Conservation (phyloP, 2,888 invertebrate species). For the Dinocampus coccinellae region DNA sequence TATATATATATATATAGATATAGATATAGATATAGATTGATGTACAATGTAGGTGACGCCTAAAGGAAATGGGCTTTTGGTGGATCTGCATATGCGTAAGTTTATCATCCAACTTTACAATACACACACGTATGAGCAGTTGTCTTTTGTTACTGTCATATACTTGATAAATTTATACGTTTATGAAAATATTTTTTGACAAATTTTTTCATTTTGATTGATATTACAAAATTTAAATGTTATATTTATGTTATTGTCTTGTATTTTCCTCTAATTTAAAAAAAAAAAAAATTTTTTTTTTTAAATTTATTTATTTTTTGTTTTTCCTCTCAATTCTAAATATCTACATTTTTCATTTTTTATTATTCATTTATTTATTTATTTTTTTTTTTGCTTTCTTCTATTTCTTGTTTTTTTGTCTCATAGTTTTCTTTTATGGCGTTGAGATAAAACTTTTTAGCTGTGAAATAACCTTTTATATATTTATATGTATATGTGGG, state of each 20-base stretch:
- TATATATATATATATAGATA: not conserved
- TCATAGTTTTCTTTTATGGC: too few relatives aligned
- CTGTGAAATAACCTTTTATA: too few relatives aligned
- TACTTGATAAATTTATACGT: not conserved
- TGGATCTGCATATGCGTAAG: slow-evolving; percentile 1
- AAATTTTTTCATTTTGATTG: too few relatives aligned
- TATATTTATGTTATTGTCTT: too few relatives aligned
- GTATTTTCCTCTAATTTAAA: too few relatives aligned
- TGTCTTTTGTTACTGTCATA: not conserved
- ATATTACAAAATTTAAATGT: too few relatives aligned
- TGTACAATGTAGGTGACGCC: not conserved
- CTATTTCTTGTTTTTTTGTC: not conserved
- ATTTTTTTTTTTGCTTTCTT: too few relatives aligned
- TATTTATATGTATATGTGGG: not conserved
- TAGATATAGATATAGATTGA: not conserved
- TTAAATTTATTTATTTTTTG: too few relatives aligned
- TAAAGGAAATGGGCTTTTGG: not conserved
- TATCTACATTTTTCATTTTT: too few relatives aligned
- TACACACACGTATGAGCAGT: not conserved
- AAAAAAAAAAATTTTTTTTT: too few relatives aligned
- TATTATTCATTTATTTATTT: too few relatives aligned
- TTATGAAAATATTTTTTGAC: not conserved
- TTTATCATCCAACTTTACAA: slow-evolving; percentile 1
- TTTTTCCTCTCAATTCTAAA: too few relatives aligned
- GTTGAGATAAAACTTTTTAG: not conserved